phyloP scores from a whole-genome alignment of 2,797 vertebrate genomes.

The Podarcis lilfordi region DNA sequence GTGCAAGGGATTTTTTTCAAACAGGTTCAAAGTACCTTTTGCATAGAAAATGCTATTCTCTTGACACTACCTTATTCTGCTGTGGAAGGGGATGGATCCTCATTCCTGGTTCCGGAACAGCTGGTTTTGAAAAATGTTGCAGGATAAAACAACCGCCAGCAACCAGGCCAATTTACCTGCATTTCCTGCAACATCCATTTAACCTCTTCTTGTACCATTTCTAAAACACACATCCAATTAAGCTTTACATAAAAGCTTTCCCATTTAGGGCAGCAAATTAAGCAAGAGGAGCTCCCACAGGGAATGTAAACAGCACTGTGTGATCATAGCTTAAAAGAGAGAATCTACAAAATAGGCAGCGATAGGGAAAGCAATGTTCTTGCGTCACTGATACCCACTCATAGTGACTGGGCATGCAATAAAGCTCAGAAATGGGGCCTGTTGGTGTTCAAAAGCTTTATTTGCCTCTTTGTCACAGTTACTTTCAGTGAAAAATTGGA shows the following conservation, averaged over 20 bases:
- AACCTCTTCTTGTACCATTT: background rate
- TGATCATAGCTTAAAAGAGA: background rate
- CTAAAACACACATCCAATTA: background rate
- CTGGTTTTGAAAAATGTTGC: background rate
- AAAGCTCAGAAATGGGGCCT: no score
- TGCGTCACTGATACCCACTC: background rate
- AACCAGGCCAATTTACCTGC: background rate
- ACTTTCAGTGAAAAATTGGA: no score
- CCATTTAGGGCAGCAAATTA: background rate
- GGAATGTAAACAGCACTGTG: background rate
- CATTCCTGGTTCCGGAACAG: background rate
- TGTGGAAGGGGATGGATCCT: background rate
- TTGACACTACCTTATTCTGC: background rate
- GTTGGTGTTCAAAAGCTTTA: no score
- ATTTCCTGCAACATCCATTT: background rate
- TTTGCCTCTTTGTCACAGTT: no score
- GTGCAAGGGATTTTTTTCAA: background rate
- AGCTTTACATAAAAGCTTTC: constrained; percentile 5
- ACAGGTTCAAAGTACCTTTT: background rate
- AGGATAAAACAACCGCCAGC: background rate
- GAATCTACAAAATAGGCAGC: background rate
- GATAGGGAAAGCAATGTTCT: background rate
- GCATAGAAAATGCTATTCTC: background rate
- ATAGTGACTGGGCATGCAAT: background rate
- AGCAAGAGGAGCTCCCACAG: background rate